A percentile compares a stretch with the other conserved stretches of the same genome.
phyloP scores from a whole-genome alignment of 2,888 invertebrate genomes.

The Galerucella pusilla region DNA sequence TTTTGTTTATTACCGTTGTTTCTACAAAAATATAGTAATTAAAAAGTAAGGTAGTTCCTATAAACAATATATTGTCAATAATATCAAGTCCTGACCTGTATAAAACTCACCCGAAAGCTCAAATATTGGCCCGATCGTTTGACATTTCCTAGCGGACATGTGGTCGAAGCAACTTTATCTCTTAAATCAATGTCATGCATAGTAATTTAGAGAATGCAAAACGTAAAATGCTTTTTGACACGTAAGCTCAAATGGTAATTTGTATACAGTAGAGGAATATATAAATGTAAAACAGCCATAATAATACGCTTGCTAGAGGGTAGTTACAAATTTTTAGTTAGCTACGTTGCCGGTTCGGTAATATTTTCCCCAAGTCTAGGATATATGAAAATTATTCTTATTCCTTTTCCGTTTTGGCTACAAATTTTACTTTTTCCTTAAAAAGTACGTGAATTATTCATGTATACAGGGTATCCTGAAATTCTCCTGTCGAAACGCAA shows the following conservation, averaged over 20 bases:
- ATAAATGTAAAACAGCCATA: constrained; percentile 34
- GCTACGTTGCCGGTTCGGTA: no score
- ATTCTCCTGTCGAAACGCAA: no score
- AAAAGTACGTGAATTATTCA: constrained; percentile 28
- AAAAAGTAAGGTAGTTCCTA: no score
- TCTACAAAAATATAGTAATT: no score
- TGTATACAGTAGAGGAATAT: constrained; percentile 39
- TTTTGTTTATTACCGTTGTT: no score
- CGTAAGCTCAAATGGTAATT: constrained; percentile 42
- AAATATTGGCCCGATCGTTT: constrained; percentile 34
- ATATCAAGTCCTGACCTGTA: not conserved
- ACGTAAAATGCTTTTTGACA: constrained; percentile 46
- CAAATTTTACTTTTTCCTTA: constrained; percentile 22
- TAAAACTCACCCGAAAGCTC: constrained; percentile 10
- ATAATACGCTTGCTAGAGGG: constrained; percentile 35
- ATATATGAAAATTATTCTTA: no score
- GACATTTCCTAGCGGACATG: constrained; percentile 36
- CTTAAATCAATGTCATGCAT: constrained; percentile 45
- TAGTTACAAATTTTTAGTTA: not conserved
- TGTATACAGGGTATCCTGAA: constrained; percentile 15
- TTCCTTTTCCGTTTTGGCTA: not conserved
- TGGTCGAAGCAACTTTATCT: constrained; percentile 43
- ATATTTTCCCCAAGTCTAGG: no score
- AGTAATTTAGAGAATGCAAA: constrained; percentile 43
- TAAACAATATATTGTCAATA: no score